A percentile compares a stretch with the other conserved stretches of the same genome.
These are phyloP conservation scores for Calliopsis andreniformis DNA, from an alignment of 1,140 invertebrate species.

Conservation along the genomic window DNA sequence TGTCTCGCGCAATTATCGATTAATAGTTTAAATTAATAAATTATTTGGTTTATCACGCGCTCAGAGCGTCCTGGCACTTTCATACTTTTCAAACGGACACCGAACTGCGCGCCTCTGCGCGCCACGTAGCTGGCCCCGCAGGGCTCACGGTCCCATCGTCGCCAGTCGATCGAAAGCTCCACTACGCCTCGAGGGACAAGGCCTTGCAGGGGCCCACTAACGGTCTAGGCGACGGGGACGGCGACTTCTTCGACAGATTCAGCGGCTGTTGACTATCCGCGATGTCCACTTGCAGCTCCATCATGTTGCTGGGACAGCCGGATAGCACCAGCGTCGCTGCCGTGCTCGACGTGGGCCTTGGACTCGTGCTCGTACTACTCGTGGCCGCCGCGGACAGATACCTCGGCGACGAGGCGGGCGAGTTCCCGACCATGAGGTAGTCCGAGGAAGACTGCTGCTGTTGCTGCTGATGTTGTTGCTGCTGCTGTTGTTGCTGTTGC, in stretches of 20 bases:
- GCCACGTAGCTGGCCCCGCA: constrained; percentile 2
- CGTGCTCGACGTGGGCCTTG: constrained; percentile 76
- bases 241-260: constrained; percentile 94
- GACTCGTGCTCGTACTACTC: constrained; percentile 77
- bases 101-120: background rate
- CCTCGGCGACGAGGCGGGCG: constrained; percentile 76
- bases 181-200: constrained; percentile 84
- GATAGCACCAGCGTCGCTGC: constrained; percentile 76
- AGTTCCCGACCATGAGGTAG: constrained; percentile 72
- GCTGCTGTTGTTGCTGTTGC: constrained; percentile 67
- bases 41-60: constrained; percentile 85
- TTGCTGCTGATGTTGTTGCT: constrained; percentile 63
- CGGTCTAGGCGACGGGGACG: constrained; percentile 87
- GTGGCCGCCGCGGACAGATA: constrained; percentile 75
- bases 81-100: constrained; percentile 16
- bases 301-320: constrained; percentile 81
- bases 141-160: background rate
- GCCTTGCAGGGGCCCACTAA: constrained; percentile 81
- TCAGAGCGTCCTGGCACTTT: constrained; percentile 81
- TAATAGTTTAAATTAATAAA: constrained; percentile 83
- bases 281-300: constrained; percentile 91
- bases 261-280: constrained; percentile 91
- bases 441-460: constrained; percentile 75
- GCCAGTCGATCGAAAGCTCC: constrained; percentile 29
- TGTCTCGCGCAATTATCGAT: constrained; percentile 59